Evolutionary conservation across 2,113 vertebrate genomes (phyloP).

Genomic region (Bagarius yarrelli): DNA sequence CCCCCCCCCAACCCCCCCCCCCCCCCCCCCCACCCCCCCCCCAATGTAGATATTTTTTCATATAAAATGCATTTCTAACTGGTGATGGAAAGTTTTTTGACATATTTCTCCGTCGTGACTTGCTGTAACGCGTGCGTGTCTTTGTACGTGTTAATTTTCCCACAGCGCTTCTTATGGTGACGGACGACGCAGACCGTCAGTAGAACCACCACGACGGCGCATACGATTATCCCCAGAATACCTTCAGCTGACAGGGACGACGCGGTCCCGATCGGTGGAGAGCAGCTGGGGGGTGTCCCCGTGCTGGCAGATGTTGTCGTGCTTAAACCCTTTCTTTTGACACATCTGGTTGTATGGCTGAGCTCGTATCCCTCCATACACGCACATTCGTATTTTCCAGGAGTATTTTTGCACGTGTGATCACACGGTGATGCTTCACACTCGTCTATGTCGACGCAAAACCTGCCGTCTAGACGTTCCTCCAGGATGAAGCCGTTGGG

Average conservation of each 20-base stretch:
- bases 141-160: conserved; percentile 44
- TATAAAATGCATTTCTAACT: neutral
- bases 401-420: conserved; percentile 53
- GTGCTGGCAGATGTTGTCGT: neutral
- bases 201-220: conserved; percentile 51
- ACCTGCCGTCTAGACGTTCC: fast-evolving
- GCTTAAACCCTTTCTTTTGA: conserved; percentile 14
- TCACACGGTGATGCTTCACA: conserved; percentile 46
- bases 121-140: conserved; percentile 54
- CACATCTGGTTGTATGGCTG: neutral
- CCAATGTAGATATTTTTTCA: neutral
- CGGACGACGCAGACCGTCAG: conserved; percentile 55
- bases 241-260: conserved; percentile 45
- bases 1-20: no score
- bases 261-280: conserved; percentile 6
- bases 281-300: neutral
- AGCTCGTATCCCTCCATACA: conserved; percentile 57
- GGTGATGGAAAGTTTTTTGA: neutral
- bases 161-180: conserved; percentile 38
- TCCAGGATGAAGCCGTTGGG: conserved; percentile 58
- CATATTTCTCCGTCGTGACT: conserved; percentile 44
- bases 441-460: conserved; percentile 66
- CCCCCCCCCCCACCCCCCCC: no score
- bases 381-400: conserved; percentile 60
- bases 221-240: conserved; percentile 63